phyloP scores from a whole-genome alignment of 2,113 vertebrate genomes.

The Lonchura striata region DNA sequence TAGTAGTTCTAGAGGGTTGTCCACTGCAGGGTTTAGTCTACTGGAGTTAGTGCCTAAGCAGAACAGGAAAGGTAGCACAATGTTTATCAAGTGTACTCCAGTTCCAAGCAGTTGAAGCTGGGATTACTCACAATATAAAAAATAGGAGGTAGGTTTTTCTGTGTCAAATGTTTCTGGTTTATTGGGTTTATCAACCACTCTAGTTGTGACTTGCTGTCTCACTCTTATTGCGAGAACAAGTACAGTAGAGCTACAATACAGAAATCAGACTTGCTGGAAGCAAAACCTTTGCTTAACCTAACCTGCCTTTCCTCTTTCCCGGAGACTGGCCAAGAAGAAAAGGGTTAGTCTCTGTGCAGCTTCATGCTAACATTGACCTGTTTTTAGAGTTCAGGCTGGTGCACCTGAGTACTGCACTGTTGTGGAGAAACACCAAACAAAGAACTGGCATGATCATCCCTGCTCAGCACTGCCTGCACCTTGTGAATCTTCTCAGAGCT shows the following conservation, averaged over 20 bases:
- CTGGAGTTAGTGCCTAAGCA: not conserved
- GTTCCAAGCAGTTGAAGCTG: not conserved
- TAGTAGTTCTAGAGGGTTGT: not conserved
- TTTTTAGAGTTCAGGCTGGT: not conserved
- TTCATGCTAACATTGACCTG: not conserved
- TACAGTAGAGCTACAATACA: not conserved
- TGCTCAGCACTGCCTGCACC: rapidly evolving
- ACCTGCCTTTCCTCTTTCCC: not conserved
- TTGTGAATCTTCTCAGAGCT: not conserved
- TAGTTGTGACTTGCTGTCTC: not conserved
- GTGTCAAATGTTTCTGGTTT: not conserved
- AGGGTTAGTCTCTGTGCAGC: not conserved
- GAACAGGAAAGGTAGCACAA: not conserved
- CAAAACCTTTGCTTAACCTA: not conserved
- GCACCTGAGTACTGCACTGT: not conserved
- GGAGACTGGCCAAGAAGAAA: not conserved
- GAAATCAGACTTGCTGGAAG: not conserved
- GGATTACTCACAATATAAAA: not conserved
- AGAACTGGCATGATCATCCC: rapidly evolving
- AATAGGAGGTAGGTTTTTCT: not conserved
- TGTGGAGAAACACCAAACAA: not conserved
- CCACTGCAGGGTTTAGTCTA: not conserved
- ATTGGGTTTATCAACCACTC: not conserved
- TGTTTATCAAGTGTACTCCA: not conserved
- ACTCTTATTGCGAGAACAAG: not conserved